Base-by-base conservation (phyloP, 2,888 invertebrate genomes). In the Beris morrisii region DNA sequence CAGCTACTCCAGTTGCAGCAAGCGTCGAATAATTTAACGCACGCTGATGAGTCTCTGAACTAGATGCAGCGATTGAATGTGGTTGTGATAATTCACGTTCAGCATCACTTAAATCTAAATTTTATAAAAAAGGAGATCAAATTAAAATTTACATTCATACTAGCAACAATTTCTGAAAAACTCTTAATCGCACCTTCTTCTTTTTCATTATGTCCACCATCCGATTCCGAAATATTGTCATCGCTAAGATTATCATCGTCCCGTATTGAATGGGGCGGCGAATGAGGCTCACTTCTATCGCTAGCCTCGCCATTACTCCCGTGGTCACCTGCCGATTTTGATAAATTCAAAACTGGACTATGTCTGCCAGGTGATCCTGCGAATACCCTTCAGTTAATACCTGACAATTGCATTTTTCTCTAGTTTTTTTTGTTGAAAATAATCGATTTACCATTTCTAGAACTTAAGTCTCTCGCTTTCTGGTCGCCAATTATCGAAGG, bases 301-400 rank as follows among this genome's bases (percentile, higher is more conserved):
- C 84, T 85, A 69, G 88, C 89, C 32, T 79, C 81, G 75, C 83
- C 79, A 76, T 79, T 82, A 50, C 81, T 82, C 75, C 92, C 91
- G 71, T 91, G 92, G 69, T 89, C 89, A 76, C 82, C 89, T 64
- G 92, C 93, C 66, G 92, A 92, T 82, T 95, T 95, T 65, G 95
- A 94, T 67, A 95, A 84, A 83, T 95, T 95, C 75, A 95, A 82
- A 72, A 95, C 93, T 70, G 95, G 95, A 87, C 94, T 95, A 83
- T 93, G 93, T 65, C 92, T 91, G 75, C 90, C 91, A 71, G 93
- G 92, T 69, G 93, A 93, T 83, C 73, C 83, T 83, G 15, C 9
- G 43, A 13, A 15, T 15, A 46, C 5, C 46, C 46, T 6, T 46
- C 5, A 15, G 46, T 15, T 12, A 46, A 46, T 46, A 13, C 7